These are phyloP conservation scores for Sebastiscus tertius DNA, from an alignment of 2,797 vertebrate species.

Conservation along the genomic window DNA sequence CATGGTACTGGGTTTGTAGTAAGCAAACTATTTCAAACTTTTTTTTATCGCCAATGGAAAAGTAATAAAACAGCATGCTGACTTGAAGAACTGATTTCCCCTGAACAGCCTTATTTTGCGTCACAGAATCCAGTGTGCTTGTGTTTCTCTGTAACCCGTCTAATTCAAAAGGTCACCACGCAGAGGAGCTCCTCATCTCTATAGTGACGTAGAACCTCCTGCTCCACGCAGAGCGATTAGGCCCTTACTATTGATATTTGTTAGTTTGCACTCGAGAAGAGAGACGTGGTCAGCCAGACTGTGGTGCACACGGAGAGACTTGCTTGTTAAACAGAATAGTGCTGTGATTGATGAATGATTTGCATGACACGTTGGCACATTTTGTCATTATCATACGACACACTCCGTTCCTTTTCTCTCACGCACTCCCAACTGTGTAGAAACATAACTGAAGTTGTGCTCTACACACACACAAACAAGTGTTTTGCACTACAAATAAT, in stretches of 20 bases:
- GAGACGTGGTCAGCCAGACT: background rate
- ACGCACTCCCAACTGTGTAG: background rate
- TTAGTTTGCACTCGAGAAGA: background rate
- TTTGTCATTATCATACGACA: background rate
- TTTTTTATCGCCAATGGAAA: too few species aligned
- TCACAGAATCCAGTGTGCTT: background rate
- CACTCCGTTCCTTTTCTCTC: background rate
- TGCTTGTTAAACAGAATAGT: background rate
- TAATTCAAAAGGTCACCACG: background rate
- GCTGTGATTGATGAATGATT: background rate
- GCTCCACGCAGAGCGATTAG: background rate
- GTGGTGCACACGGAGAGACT: background rate
- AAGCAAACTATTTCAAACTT: too few species aligned
- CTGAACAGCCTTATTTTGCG: background rate
- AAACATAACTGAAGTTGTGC: background rate
- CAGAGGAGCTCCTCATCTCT: background rate
- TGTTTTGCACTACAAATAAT: too few species aligned
- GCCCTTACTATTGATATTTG: background rate
- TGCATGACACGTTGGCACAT: background rate
- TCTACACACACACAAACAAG: too few species aligned
- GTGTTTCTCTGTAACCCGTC: background rate
- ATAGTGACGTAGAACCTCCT: background rate
- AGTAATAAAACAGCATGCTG: too few species aligned
- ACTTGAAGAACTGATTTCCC: too few species aligned
- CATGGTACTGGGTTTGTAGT: too few species aligned